phyloP scores from a whole-genome alignment of 2,797 vertebrate species.

The Coluber constrictor region DNA sequence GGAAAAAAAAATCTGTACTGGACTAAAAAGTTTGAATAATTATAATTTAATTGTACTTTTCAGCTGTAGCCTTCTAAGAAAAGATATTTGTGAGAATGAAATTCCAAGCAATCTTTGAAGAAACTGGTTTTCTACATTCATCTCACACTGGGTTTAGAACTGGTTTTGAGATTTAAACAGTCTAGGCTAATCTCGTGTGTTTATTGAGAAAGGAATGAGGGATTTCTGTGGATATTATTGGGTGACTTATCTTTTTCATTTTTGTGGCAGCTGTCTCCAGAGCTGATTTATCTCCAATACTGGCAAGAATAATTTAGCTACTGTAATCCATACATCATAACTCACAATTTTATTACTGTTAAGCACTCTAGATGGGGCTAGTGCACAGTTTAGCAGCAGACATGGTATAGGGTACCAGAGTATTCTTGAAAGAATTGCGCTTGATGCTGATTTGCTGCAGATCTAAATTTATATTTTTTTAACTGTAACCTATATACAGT shows the following conservation, averaged over 20 bases:
- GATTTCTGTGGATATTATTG: background rate
- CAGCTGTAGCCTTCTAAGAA: background rate
- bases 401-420: background rate
- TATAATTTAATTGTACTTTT: background rate
- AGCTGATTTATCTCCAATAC: background rate
- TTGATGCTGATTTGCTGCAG: background rate
- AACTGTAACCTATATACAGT: background rate
- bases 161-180: background rate
- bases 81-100: background rate
- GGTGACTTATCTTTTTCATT: background rate
- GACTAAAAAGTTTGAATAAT: background rate
- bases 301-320: background rate
- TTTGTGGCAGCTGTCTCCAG: background rate
- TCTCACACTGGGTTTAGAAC: background rate
- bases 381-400: background rate
- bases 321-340: background rate
- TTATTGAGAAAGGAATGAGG: background rate
- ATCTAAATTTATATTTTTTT: background rate
- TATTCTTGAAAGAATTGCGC: background rate
- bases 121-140: background rate
- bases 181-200: background rate
- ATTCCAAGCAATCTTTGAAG: background rate
- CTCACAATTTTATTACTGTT: background rate
- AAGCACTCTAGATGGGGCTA: background rate
- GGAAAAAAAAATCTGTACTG: background rate